phyloP scores from a whole-genome alignment of 2,113 vertebrate species.

The Lophura nycthemera region DNA sequence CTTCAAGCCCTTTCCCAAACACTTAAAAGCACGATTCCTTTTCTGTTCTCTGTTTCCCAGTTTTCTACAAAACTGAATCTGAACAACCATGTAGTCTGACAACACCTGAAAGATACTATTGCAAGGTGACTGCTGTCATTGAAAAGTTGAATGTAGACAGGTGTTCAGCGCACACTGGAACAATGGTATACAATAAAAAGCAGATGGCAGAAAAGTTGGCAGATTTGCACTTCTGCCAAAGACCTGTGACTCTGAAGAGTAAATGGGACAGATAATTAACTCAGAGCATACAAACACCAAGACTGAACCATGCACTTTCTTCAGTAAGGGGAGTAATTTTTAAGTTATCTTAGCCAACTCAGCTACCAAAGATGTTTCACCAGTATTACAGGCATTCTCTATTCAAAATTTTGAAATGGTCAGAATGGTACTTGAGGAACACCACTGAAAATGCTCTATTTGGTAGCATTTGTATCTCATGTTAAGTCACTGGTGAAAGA shows the following conservation, averaged over 20 bases:
- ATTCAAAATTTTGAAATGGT: background rate
- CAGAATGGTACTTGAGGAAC: background rate
- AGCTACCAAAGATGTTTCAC: background rate
- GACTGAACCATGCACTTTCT: background rate
- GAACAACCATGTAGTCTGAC: background rate
- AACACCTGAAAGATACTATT: background rate
- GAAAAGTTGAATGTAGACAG: background rate
- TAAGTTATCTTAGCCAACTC: background rate
- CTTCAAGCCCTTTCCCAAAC: background rate
- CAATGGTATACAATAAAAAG: background rate
- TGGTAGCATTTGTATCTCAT: background rate
- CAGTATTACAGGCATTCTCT: background rate
- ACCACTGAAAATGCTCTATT: background rate
- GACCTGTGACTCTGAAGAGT: background rate
- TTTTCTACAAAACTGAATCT: background rate
- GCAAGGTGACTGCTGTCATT: background rate
- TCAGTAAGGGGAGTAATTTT: background rate
- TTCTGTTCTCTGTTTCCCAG: background rate
- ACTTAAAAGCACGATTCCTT: background rate
- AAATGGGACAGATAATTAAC: background rate
- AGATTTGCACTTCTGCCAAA: background rate
- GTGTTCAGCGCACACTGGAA: background rate
- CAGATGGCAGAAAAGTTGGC: background rate
- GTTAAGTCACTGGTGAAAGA: background rate
- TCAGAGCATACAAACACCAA: background rate